phyloP scores from a whole-genome alignment of 2,113 vertebrate genomes.

The Phainopepla nitens region DNA sequence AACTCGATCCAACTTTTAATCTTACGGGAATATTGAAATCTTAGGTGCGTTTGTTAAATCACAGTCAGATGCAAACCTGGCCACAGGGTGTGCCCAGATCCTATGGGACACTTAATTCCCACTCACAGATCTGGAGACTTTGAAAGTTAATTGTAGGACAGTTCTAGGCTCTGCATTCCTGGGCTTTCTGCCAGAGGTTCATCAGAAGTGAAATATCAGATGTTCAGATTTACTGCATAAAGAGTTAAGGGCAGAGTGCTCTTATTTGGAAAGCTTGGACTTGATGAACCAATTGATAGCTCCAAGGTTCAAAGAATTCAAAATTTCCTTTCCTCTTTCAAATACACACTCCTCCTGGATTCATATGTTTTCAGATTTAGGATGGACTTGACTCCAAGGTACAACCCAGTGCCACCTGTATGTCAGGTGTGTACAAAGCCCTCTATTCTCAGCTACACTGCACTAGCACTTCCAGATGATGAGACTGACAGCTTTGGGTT shows the following conservation, averaged over 20 bases:
- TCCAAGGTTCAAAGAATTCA: neutral
- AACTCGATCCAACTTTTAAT: neutral
- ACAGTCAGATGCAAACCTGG: neutral
- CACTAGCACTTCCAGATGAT: neutral
- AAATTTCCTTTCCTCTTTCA: neutral
- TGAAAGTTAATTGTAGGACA: neutral
- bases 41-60: neutral
- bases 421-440: neutral
- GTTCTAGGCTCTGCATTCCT: neutral
- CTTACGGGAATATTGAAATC: neutral
- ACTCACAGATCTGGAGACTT: neutral
- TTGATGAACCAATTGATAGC: neutral
- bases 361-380: neutral
- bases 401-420: neutral
- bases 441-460: neutral
- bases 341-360: neutral
- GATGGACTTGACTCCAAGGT: neutral
- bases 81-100: neutral
- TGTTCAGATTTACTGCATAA: neutral
- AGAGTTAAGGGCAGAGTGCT: neutral
- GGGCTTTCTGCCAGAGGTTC: neutral
- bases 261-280: neutral
- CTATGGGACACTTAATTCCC: neutral
- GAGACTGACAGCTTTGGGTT: neutral
- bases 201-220: neutral